Evolutionary conservation across 2,888 invertebrate species (phyloP).

Genomic region (Tetropium fuscum): DNA sequence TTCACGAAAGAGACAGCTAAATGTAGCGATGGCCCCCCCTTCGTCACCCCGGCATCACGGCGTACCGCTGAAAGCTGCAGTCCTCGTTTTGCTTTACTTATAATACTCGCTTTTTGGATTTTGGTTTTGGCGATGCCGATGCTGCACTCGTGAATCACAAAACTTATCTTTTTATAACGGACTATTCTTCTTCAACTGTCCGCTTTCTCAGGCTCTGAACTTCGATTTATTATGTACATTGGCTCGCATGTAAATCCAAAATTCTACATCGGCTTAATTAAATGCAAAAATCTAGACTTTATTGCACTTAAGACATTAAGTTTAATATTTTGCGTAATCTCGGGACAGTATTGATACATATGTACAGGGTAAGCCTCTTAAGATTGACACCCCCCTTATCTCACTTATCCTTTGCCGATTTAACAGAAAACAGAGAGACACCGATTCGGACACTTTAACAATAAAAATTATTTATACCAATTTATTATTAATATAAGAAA

Average conservation of each 20-base stretch:
- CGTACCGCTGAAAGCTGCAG: slow-evolving; percentile 35
- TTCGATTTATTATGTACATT: slow-evolving; percentile 51
- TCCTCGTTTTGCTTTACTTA: slow-evolving; percentile 48
- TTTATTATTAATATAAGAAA: no score
- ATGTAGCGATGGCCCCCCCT: slow-evolving; percentile 52
- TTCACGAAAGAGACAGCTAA: slow-evolving; percentile 57
- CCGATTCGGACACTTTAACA: no score
- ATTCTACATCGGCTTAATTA: slow-evolving; percentile 46
- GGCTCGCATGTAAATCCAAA: slow-evolving; percentile 52
- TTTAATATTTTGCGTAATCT: no score
- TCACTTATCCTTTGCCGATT: no score
- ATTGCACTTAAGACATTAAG: slow-evolving; percentile 29
- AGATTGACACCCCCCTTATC: no score
- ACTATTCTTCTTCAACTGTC: slow-evolving; percentile 51
- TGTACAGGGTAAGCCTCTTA: no score
- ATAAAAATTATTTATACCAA: no score
- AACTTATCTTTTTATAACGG: slow-evolving; percentile 53
- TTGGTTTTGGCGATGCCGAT: slow-evolving; percentile 51
- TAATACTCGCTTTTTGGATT: slow-evolving; percentile 56
- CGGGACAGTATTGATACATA: no score
- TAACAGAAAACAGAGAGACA: no score
- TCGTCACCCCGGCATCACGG: slow-evolving; percentile 37
- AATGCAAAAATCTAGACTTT: slow-evolving; percentile 46
- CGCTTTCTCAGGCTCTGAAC: slow-evolving; percentile 35
- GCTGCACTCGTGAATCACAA: slow-evolving; percentile 57